Evolutionary conservation across 2,113 vertebrate genomes (phyloP).

Genomic region (Asarcornis scutulata): DNA sequence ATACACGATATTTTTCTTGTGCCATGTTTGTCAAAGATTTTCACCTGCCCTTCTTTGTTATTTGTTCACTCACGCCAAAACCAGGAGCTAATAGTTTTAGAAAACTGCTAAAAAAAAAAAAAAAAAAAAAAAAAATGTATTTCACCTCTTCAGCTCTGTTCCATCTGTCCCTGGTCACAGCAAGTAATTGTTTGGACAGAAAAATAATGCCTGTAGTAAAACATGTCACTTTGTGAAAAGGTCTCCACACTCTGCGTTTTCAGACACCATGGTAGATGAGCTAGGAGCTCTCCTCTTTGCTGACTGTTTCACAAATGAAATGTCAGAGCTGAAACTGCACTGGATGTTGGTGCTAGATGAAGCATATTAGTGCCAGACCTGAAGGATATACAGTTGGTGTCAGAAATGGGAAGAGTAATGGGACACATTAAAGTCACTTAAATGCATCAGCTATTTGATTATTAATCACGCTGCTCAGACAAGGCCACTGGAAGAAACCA

Average conservation of each 20-base stretch:
- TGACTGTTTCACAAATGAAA: not conserved
- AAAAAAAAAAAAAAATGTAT: not conserved
- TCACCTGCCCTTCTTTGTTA: not conserved
- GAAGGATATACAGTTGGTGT: not conserved
- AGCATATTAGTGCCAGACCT: not conserved
- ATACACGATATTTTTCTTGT: not conserved
- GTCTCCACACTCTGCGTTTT: not conserved
- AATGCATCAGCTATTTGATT: not conserved
- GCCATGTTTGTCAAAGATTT: not conserved
- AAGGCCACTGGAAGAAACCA: not conserved
- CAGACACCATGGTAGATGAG: not conserved
- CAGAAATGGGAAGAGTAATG: not conserved
- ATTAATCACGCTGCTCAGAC: not conserved
- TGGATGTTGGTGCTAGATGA: not conserved
- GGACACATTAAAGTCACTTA: not conserved
- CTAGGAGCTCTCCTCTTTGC: not conserved
- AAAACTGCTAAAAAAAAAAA: not conserved
- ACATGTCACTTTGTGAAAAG: not conserved
- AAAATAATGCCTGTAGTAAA: not conserved
- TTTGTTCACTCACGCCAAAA: not conserved
- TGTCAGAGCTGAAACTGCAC: not conserved
- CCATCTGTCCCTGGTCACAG: not conserved
- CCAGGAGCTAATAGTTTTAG: not conserved
- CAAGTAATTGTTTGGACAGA: not conserved
- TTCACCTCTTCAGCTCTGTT: not conserved